Conservation (phyloP, 2,113 vertebrate genomes). For the Narcine bancroftii region DNA sequence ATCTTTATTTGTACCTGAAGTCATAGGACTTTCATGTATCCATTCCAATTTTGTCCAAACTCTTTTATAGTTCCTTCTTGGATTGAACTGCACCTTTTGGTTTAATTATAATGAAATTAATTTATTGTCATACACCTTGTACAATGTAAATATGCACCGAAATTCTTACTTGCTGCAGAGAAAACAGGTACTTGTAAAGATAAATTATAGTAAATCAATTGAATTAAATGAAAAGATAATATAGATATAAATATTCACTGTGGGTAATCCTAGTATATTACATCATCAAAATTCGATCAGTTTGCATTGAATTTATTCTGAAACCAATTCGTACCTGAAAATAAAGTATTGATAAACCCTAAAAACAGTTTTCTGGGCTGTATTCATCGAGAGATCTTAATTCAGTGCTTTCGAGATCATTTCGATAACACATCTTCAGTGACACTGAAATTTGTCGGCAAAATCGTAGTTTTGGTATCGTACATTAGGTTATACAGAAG, state of each 20-base stretch:
- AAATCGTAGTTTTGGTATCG: not conserved
- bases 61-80: not conserved
- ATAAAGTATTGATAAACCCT: no score
- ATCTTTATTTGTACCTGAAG: not conserved
- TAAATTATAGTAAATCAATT: no score
- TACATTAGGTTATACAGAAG: not conserved
- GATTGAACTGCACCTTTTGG: not conserved
- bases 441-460: not conserved
- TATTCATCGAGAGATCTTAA: not conserved
- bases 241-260: no score
- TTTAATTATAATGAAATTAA: no score
- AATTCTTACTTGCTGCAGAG: no score
- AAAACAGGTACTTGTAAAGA: no score
- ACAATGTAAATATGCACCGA: no score
- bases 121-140: no score
- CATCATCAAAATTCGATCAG: not conserved
- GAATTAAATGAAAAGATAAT: no score
- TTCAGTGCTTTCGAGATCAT: no score
- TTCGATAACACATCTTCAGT: not conserved
- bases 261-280: no score
- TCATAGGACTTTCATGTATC: not conserved
- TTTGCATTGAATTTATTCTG: not conserved
- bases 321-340: not conserved
- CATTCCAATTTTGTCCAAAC: not conserved
- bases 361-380: not conserved